A percentile compares a stretch with the other conserved stretches of the same genome.
These are phyloP conservation scores for Novumbra hubbsi DNA, from an alignment of 2,797 vertebrate species.

Conservation along the genomic window DNA sequence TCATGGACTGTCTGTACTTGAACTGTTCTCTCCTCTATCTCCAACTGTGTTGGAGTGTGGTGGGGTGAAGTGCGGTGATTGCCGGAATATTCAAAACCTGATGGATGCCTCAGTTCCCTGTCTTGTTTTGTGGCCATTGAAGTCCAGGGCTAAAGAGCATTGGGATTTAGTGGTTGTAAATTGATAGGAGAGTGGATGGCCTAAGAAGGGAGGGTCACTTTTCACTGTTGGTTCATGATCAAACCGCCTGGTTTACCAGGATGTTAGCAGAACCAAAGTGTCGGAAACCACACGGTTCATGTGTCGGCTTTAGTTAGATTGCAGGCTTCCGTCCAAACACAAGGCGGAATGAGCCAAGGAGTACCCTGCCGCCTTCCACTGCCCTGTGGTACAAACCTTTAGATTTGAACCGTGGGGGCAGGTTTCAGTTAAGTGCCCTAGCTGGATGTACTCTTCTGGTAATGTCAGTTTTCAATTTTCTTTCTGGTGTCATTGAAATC, in stretches of 20 bases:
- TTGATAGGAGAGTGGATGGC: not conserved
- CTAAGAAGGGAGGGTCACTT: not conserved
- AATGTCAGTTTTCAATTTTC: not conserved
- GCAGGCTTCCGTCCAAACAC: no score
- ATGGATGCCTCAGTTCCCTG: slow-evolving; percentile 76
- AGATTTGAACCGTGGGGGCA: no score
- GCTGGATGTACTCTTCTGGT: no score
- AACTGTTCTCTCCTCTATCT: slow-evolving; percentile 60
- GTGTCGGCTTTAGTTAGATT: no score
- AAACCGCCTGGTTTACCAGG: no score
- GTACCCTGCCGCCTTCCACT: no score
- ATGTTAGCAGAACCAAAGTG: no score
- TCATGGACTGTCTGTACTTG: slow-evolving; percentile 61
- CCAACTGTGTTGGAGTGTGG: slow-evolving; percentile 35
- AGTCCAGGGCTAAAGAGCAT: no score
- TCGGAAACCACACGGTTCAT: no score
- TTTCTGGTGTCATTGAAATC: not conserved
- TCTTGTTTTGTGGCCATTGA: slow-evolving; percentile 71
- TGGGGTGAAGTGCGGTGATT: slow-evolving; percentile 45
- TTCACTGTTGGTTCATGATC: not conserved
- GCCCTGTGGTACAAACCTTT: no score
- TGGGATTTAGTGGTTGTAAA: not conserved
- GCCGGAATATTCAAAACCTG: slow-evolving; percentile 77
- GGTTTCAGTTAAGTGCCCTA: no score
- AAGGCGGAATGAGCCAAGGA: no score